phyloP scores from a whole-genome alignment of 2,113 vertebrate genomes.

The Passer domesticus region DNA sequence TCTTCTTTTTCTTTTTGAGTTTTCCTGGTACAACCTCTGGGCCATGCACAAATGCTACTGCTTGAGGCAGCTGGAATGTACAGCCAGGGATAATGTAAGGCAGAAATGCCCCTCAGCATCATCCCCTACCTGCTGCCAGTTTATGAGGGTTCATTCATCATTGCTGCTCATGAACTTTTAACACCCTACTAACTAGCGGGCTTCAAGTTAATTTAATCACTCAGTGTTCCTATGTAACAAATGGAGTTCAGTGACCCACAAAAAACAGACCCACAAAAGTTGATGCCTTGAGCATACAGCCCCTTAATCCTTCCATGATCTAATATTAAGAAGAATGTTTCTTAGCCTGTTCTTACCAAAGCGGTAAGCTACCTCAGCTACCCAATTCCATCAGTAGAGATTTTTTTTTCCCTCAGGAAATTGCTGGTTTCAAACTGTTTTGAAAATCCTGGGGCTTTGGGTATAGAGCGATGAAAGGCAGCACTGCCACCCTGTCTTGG shows the following conservation, averaged over 20 bases:
- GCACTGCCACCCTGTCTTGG: background rate
- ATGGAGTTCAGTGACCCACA: accelerated
- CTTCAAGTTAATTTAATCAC: background rate
- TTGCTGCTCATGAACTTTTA: background rate
- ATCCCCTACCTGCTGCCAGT: background rate
- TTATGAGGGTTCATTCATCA: background rate
- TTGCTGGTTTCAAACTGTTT: background rate
- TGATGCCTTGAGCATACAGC: background rate
- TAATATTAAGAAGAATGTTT: background rate
- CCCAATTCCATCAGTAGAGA: background rate
- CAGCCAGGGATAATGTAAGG: background rate
- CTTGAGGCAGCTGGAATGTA: background rate
- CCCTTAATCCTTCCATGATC: background rate
- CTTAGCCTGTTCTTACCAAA: background rate
- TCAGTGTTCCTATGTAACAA: background rate
- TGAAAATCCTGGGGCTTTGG: background rate
- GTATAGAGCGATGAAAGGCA: background rate
- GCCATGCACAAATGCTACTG: background rate
- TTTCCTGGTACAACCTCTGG: background rate
- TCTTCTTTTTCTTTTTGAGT: background rate
- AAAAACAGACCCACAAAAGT: background rate
- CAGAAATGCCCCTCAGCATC: background rate
- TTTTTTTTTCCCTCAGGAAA: background rate
- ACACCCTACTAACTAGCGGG: accelerated
- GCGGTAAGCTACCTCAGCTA: background rate